These are phyloP conservation scores for Passer domesticus DNA, from an alignment of 2,113 vertebrate genomes.

Conservation along the genomic window DNA sequence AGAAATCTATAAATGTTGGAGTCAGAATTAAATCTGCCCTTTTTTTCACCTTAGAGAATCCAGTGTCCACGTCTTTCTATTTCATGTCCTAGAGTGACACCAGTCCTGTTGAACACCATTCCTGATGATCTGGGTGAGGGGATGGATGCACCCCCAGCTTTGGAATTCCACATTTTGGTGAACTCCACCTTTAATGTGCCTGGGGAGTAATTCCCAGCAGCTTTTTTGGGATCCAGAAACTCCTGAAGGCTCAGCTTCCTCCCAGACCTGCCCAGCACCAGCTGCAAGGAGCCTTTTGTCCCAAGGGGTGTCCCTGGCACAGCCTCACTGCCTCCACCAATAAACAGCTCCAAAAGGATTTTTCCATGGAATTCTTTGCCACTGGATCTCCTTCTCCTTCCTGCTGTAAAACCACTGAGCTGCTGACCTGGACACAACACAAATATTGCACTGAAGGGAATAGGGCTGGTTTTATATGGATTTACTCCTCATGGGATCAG, in stretches of 20 bases:
- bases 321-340: not conserved
- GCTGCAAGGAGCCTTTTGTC: accelerated
- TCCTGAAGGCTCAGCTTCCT: not conserved
- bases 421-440: not conserved
- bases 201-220: not conserved
- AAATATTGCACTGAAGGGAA: not conserved
- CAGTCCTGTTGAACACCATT: not conserved
- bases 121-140: not conserved
- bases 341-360: not conserved
- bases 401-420: not conserved
- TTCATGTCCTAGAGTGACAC: too few relatives aligned
- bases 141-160: not conserved
- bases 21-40: too few relatives aligned
- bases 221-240: not conserved
- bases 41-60: too few relatives aligned
- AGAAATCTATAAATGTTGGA: too few relatives aligned
- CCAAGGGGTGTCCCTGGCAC: not conserved
- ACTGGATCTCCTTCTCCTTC: not conserved
- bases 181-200: not conserved
- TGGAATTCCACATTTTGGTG: accelerated
- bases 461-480: not conserved
- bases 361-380: not conserved
- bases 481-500: not conserved
- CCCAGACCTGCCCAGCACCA: not conserved
- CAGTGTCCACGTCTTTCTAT: too few relatives aligned